Conservation (phyloP, 2,888 invertebrate species). For the Schizaphis graminum region DNA sequence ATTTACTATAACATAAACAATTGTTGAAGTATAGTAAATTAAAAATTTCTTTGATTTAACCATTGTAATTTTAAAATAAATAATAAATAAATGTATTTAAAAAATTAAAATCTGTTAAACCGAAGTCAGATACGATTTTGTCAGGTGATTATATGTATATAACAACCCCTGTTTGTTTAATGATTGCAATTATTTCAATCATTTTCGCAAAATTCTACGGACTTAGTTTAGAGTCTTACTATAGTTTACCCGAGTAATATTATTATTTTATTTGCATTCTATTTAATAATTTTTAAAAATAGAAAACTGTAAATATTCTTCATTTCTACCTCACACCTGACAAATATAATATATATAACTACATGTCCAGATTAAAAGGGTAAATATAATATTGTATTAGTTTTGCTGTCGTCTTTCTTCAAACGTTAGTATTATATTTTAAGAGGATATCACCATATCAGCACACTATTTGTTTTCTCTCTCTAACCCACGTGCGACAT, state of each 20-base stretch:
- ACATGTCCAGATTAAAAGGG: background rate
- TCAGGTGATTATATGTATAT: accelerated
- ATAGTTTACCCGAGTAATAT: background rate
- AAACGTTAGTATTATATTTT: background rate
- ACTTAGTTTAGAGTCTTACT: too few species aligned
- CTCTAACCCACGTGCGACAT: too few species aligned
- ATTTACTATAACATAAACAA: too few species aligned
- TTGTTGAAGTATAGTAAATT: too few species aligned
- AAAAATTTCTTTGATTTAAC: too few species aligned
- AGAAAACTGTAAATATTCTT: background rate
- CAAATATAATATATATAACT: background rate
- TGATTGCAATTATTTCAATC: background rate
- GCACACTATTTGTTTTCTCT: too few species aligned
- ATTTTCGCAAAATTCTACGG: background rate
- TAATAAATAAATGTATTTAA: too few species aligned
- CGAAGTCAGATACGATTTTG: background rate
- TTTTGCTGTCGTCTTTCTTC: background rate
- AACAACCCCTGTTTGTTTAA: background rate
- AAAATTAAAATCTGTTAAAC: background rate
- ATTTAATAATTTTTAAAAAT: background rate
- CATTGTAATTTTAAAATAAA: too few species aligned
- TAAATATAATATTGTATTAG: background rate
- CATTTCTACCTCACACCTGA: background rate
- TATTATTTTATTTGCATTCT: background rate
- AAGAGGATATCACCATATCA: too few species aligned